phyloP scores from a whole-genome alignment of 2,888 invertebrate genomes.

The Silvanus unidentatus region DNA sequence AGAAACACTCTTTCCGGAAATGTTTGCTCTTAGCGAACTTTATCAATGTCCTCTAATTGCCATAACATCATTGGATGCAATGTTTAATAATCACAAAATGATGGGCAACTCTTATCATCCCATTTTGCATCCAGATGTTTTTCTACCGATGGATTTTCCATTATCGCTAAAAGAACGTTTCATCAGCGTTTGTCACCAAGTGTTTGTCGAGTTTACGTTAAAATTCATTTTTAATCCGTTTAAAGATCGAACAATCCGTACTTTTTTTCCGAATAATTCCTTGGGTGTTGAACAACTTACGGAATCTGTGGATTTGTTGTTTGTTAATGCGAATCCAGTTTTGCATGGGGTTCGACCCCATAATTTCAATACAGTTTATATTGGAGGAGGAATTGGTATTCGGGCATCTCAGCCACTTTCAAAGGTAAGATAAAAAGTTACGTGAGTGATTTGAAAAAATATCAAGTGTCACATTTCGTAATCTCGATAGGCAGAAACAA shows the following conservation, averaged over 20 bases:
- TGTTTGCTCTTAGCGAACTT: conserved; percentile 20
- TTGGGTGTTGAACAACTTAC: conserved; percentile 26
- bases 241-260: no score
- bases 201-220: no score
- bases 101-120: conserved; percentile 18
- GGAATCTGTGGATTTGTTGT: conserved; percentile 27
- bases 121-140: conserved; percentile 21
- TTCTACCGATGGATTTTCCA: no score
- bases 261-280: conserved; percentile 27
- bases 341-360: conserved; percentile 26
- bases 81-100: conserved; percentile 8
- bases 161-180: no score
- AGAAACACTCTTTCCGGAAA: conserved; percentile 20
- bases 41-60: conserved; percentile 26
- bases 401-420: neutral
- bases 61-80: conserved; percentile 19
- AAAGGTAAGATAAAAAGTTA: neutral
- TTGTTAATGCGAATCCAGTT: conserved; percentile 29
- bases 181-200: no score
- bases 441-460: no score
- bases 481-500: no score
- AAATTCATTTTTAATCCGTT: no score
- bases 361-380: conserved; percentile 28
- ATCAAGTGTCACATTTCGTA: no score
- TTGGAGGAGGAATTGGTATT: conserved; percentile 22